These are phyloP conservation scores for Dasysyrphus albostriatus DNA, from an alignment of 2,888 invertebrate species.

Conservation along the genomic window DNA sequence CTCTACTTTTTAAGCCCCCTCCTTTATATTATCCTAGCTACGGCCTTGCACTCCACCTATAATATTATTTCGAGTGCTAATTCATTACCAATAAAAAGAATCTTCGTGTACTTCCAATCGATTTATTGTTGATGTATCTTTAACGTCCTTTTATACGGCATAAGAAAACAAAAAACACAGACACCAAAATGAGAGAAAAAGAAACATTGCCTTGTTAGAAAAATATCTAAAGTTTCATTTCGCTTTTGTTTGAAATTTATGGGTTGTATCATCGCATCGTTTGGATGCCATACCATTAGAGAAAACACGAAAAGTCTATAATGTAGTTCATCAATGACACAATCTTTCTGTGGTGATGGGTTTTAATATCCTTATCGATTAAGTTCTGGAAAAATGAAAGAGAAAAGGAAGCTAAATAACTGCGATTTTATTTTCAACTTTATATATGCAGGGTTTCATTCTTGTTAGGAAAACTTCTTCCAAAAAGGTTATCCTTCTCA, in stretches of 20 bases:
- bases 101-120: slow-evolving; percentile 47
- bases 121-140: slow-evolving; percentile 31
- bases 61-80: slow-evolving; percentile 27
- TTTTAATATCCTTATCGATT: neutral
- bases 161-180: neutral
- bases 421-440: neutral
- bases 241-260: neutral
- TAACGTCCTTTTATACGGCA: neutral
- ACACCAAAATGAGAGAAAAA: neutral
- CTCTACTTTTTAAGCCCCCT: too few species aligned
- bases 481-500: too few species aligned
- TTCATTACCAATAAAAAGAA: slow-evolving; percentile 50
- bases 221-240: neutral
- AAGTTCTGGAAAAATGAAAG: neutral
- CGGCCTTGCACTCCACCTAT: neutral
- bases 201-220: neutral
- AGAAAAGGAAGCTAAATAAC: too few species aligned
- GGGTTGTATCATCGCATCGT: neutral
- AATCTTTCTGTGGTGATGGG: neutral
- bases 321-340: neutral
- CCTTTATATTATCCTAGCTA: neutral
- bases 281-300: neutral
- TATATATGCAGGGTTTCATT: too few species aligned
- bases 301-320: neutral
- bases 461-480: too few species aligned